Percentiles rank a stretch among this genome's conserved stretches.
phyloP scores from a whole-genome alignment of 2,797 vertebrate genomes.

The Odontamblyopus rebecca region DNA sequence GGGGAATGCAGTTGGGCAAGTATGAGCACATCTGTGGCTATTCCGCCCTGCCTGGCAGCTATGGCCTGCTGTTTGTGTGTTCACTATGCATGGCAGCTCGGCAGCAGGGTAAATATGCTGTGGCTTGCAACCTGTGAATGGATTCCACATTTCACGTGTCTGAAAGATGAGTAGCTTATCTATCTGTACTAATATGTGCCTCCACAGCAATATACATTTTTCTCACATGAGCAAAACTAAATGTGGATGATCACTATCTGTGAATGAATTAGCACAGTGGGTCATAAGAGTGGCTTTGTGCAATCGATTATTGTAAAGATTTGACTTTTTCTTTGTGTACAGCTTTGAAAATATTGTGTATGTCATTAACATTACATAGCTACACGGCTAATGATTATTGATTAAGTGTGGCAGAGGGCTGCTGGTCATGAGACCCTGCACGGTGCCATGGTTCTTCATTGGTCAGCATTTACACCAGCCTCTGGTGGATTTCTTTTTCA shows the following conservation, averaged over 20 bases:
- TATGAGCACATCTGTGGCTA: slow-evolving; percentile 69
- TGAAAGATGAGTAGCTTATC: slow-evolving; percentile 35
- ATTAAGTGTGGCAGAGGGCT: slow-evolving; percentile 47
- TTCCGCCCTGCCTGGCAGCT: slow-evolving; percentile 71
- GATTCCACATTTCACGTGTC: slow-evolving; percentile 43
- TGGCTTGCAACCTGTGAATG: slow-evolving; percentile 50
- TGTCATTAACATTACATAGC: slow-evolving; percentile 56
- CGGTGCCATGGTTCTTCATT: slow-evolving; percentile 25
- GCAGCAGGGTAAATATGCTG: slow-evolving; percentile 50
- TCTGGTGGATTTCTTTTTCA: slow-evolving; percentile 13
- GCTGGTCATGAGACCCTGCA: slow-evolving; percentile 52
- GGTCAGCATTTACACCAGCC: slow-evolving; percentile 29
- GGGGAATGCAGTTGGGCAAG: slow-evolving; percentile 73
- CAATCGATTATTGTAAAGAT: slow-evolving; percentile 47
- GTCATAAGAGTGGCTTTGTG: slow-evolving; percentile 30
- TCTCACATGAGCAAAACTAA: slow-evolving; percentile 43
- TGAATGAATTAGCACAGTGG: slow-evolving; percentile 27
- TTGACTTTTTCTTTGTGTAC: slow-evolving; percentile 34
- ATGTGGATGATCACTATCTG: slow-evolving; percentile 32
- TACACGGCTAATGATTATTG: slow-evolving; percentile 52
- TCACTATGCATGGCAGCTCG: slow-evolving; percentile 14
- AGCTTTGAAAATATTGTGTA: slow-evolving; percentile 35
- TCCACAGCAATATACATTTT: slow-evolving; percentile 46
- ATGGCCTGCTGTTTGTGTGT: slow-evolving; percentile 29
- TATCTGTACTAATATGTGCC: slow-evolving; percentile 46